phyloP scores from a whole-genome alignment of 2,888 invertebrate species.

The Athalia cordata region DNA sequence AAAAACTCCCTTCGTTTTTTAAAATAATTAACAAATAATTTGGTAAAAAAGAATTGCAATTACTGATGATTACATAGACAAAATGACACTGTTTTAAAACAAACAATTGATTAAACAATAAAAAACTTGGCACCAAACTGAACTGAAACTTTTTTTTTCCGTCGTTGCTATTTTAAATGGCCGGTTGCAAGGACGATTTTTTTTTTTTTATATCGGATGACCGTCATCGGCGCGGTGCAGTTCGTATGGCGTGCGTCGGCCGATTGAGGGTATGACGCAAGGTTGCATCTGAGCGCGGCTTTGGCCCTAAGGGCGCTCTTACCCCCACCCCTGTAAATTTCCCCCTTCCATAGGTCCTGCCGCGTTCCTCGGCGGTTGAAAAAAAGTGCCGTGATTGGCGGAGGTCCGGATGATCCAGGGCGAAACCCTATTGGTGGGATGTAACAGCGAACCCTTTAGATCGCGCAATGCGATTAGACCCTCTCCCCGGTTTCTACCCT shows the following conservation, averaged over 20 bases:
- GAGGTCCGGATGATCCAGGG: constrained; percentile 22
- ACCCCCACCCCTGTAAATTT: constrained; percentile 24
- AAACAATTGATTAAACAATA: too few species aligned
- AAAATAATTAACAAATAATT: too few species aligned
- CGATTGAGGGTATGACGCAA: constrained; percentile 72
- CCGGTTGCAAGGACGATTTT: too few species aligned
- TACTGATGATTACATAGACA: too few species aligned
- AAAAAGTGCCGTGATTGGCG: constrained; percentile 35
- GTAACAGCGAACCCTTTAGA: constrained; percentile 35
- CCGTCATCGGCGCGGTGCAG: constrained; percentile 9
- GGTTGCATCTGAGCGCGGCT: constrained; percentile 56
- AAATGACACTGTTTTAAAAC: too few species aligned
- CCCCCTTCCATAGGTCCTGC: constrained; percentile 52
- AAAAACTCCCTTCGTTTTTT: too few species aligned
- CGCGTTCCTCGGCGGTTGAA: constrained; percentile 49
- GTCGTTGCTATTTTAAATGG: too few species aligned
- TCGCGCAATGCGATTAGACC: constrained; percentile 36
- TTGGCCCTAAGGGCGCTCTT: constrained; percentile 65
- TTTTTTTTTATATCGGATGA: too few species aligned
- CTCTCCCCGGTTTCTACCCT: constrained; percentile 17
- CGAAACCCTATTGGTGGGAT: constrained; percentile 33
- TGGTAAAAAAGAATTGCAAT: too few species aligned
- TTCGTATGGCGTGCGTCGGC: constrained; percentile 55
- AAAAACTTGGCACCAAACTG: too few species aligned
- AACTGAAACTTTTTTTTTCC: too few species aligned